phyloP scores from a whole-genome alignment of 2,888 invertebrate species.

The Machimus rusticus region DNA sequence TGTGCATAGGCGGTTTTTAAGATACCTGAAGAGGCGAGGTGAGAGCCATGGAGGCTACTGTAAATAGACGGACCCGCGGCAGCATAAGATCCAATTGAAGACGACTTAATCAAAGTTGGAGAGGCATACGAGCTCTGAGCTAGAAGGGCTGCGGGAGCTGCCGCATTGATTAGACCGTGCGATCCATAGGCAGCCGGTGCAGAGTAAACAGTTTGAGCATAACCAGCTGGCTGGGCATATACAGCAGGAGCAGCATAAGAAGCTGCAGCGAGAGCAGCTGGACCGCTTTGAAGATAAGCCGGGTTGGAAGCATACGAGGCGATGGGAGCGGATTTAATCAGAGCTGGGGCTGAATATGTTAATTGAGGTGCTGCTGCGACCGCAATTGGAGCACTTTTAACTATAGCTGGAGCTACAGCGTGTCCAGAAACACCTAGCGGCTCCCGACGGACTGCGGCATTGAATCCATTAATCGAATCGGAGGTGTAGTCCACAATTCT shows the following conservation, averaged over 20 bases:
- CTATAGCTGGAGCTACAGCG: conserved; percentile 46
- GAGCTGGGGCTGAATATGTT: neutral
- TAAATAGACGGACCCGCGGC: neutral
- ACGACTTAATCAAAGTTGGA: neutral
- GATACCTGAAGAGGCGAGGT: neutral
- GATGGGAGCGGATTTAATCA: conserved; percentile 44
- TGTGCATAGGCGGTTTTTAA: neutral
- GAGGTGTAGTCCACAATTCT: conserved; percentile 67
- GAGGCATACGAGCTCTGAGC: too few species aligned
- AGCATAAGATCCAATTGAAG: neutral
- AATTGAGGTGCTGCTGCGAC: neutral
- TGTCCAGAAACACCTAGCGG: conserved; percentile 49
- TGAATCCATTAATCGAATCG: conserved; percentile 53
- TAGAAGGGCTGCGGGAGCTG: neutral
- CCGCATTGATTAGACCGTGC: neutral
- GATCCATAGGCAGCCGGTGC: neutral
- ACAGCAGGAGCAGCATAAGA: neutral
- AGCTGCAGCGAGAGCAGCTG: neutral
- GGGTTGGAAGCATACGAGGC: neutral
- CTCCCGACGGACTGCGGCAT: conserved; percentile 49
- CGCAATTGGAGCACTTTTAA: neutral
- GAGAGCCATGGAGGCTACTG: neutral
- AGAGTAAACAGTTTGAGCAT: neutral
- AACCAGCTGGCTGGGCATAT: neutral
- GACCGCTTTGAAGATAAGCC: neutral